These are phyloP conservation scores for Mormoops blainvillei DNA, from an alignment of 2,113 vertebrate species.

Conservation along the genomic window DNA sequence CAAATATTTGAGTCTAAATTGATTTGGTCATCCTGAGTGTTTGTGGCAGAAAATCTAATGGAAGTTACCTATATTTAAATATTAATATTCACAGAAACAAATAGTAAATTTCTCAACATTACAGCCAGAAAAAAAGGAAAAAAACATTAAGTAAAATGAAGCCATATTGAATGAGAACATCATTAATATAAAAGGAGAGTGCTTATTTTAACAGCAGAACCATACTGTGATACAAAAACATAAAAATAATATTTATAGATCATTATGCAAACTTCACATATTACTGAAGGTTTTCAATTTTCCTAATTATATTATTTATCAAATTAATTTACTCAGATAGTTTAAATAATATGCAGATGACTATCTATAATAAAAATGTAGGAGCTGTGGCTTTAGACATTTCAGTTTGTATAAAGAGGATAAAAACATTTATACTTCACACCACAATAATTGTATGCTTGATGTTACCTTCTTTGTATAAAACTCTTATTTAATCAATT, in stretches of 20 bases:
- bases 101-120: not conserved
- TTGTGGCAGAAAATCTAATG: not conserved
- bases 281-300: not conserved
- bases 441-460: not conserved
- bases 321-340: not conserved
- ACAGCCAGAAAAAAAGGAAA: not conserved
- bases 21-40: not conserved
- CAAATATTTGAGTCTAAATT: slow-evolving; percentile 18
- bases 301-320: not conserved
- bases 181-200: not conserved
- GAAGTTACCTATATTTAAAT: slow-evolving; percentile 14
- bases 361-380: not conserved
- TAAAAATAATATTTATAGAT: not conserved
- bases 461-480: not conserved
- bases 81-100: not conserved
- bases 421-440: not conserved
- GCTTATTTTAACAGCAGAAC: not conserved
- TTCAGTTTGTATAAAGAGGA: not conserved
- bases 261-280: not conserved
- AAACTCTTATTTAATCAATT: not conserved
- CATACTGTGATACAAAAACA: not conserved
- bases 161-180: not conserved
- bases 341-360: not conserved
- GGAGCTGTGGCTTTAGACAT: not conserved
- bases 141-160: slow-evolving; percentile 2